Percentiles rank a stretch among this genome's conserved stretches.
These are phyloP conservation scores for Reticulitermes speratus DNA, from an alignment of 1,140 invertebrate genomes.

Conservation along the genomic window DNA sequence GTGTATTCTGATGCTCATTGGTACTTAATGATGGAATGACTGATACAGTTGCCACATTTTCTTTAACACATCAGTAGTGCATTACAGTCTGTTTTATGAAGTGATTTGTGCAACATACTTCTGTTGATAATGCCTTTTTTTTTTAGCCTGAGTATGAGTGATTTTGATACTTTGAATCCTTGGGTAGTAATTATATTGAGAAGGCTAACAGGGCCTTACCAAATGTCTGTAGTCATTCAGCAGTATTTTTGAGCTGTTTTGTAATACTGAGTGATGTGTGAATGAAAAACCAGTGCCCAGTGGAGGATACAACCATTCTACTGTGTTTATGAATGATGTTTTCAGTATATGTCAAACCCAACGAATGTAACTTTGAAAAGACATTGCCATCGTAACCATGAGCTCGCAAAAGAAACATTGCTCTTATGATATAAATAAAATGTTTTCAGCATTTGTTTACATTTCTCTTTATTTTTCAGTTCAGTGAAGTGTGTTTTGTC, in stretches of 20 bases:
- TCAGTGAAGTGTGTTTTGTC: neutral
- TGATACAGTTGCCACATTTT: neutral
- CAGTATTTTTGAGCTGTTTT: neutral
- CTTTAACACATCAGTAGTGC: neutral
- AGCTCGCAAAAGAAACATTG: constrained; percentile 11
- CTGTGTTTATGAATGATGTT: neutral
- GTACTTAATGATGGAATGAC: neutral
- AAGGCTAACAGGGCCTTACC: neutral
- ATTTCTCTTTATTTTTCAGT: neutral
- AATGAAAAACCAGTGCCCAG: neutral
- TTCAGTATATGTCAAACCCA: neutral
- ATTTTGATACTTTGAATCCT: neutral
- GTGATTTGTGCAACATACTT: neutral
- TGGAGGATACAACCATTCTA: neutral
- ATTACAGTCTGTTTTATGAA: neutral
- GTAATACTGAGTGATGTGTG: constrained; percentile 7
- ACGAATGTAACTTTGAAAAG: neutral
- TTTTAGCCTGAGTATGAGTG: neutral
- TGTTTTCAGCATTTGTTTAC: constrained; percentile 13
- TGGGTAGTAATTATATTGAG: neutral
- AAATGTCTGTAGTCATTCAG: neutral
- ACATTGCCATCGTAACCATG: neutral
- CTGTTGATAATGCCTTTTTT: neutral
- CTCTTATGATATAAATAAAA: constrained; percentile 5
- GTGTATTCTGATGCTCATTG: neutral